Percentiles rank a stretch among this genome's conserved stretches.
phyloP scores from a whole-genome alignment of 1,140 invertebrate species.

The Pygmarrhopalites habei region DNA sequence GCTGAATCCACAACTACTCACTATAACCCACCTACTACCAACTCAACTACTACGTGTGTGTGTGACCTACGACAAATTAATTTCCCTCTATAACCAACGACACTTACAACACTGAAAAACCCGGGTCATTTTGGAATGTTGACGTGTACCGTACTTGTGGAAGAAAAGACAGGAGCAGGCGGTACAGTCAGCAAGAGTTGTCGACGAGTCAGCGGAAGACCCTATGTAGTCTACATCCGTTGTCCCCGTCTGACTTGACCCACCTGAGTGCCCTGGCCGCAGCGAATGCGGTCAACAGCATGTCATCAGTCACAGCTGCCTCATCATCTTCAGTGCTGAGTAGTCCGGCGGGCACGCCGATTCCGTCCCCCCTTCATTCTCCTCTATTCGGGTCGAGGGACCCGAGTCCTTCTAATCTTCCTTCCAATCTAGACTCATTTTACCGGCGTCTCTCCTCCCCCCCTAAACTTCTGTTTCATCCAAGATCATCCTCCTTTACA shows the following conservation, averaged over 20 bases:
- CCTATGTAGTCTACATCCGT: slow-evolving; percentile 42
- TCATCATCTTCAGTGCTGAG: slow-evolving; percentile 27
- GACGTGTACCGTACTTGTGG: too few species aligned
- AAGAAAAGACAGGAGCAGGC: slow-evolving; percentile 29
- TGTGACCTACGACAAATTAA: too few species aligned
- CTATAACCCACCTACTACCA: too few species aligned
- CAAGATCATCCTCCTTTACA: slow-evolving; percentile 7
- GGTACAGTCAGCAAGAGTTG: slow-evolving; percentile 31
- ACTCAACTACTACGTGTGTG: too few species aligned
- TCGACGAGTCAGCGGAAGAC: slow-evolving; percentile 41
- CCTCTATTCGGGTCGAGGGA: slow-evolving; percentile 34
- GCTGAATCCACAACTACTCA: too few species aligned
- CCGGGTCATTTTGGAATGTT: too few species aligned
- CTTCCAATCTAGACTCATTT: too few species aligned
- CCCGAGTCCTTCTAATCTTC: slow-evolving; percentile 28
- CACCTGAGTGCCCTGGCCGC: slow-evolving; percentile 37
- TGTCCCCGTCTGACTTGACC: slow-evolving; percentile 39
- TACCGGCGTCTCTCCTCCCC: slow-evolving; percentile 13
- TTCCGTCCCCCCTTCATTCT: slow-evolving; percentile 27
- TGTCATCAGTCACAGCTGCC: slow-evolving; percentile 1
- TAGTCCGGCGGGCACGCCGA: slow-evolving; percentile 21
- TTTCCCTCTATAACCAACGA: too few species aligned
- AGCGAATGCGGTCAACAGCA: slow-evolving; percentile 18
- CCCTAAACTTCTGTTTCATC: slow-evolving; percentile 19
- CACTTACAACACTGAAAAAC: too few species aligned